These are phyloP conservation scores for Sterna hirundo DNA, from an alignment of 2,113 vertebrate genomes.

Conservation along the genomic window DNA sequence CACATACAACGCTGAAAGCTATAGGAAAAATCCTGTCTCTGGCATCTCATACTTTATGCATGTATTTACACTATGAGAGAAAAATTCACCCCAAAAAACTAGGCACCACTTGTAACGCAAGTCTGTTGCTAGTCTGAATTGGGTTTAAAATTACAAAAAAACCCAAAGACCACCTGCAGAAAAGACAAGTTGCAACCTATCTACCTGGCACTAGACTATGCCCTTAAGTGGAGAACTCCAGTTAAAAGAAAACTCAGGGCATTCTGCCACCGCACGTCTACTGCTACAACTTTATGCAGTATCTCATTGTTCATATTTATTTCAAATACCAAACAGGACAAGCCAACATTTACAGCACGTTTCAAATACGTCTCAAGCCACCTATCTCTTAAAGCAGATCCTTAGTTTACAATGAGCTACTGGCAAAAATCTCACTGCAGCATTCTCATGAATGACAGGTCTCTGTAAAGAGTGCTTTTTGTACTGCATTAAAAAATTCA, in stretches of 20 bases:
- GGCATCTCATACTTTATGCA: slow-evolving; percentile 42
- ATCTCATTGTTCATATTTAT: slow-evolving; percentile 38
- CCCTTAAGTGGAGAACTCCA: slow-evolving; percentile 48
- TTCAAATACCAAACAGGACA: slow-evolving; percentile 38
- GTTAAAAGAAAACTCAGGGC: slow-evolving; percentile 57
- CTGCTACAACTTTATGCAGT: slow-evolving; percentile 47
- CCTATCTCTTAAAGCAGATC: slow-evolving; percentile 18
- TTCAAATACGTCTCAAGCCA: slow-evolving; percentile 33
- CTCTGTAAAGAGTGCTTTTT: slow-evolving; percentile 34
- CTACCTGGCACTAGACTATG: slow-evolving; percentile 65
- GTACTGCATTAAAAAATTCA: slow-evolving; percentile 38
- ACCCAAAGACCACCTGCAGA: slow-evolving; percentile 70
- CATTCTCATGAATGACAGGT: slow-evolving; percentile 16
- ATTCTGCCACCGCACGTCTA: slow-evolving; percentile 22
- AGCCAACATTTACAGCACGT: slow-evolving; percentile 17
- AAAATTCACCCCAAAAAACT: slow-evolving; percentile 8
- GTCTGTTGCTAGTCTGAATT: slow-evolving; percentile 42
- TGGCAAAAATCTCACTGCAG: slow-evolving; percentile 17
- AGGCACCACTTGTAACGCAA: slow-evolving; percentile 31
- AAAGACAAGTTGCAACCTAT: slow-evolving; percentile 68
- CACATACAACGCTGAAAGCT: not conserved
- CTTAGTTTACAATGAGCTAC: not conserved
- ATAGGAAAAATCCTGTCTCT: not conserved
- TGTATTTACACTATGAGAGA: slow-evolving; percentile 39
- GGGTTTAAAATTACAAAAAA: slow-evolving; percentile 34